Evolutionary conservation across 2,113 vertebrate species (phyloP), one percentile per base, ranked within the genome.

Genomic region (Muscicapa adusta): DNA sequence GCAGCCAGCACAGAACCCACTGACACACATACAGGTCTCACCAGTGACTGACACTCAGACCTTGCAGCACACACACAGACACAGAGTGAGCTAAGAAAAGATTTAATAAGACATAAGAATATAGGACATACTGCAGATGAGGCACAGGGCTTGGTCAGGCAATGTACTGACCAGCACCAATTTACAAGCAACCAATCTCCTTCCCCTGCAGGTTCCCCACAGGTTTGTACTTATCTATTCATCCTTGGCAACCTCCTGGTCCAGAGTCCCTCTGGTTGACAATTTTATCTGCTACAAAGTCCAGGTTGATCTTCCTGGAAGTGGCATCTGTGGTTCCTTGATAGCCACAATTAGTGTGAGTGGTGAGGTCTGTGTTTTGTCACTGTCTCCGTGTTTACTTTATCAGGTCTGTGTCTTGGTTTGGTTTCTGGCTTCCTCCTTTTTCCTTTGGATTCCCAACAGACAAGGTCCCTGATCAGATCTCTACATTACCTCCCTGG

Each of bases 121-220:
- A 33, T 23, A 28, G 10, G 8, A 53, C 18, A 61, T 14, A 53
- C 33, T 51, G 22, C 11, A 26, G 24, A 60, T 18, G 13, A 60
- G 17, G 24, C 1, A 0, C 14, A 62, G 53, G 22, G 7, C 43
- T 77, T 20, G 9, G 16, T 65, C 74, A 81, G 74, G 40, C 18
- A 70, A 13, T 1, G 0, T 63, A 42, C 12, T 23, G 26, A 63
- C 18, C 31, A 47, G 50, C 8, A 11, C 10, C 9, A 4, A 80
- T 65, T 89, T 68, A 47, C 34, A 67, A 50, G 43, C 2, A 2
- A 36, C 12, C 38, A 14, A 8, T 17, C 14, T 42, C 31, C 10
- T 62, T 77, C 14, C 16, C 18, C 26, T n/a, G 10, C 10, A 67
- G 0, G 0, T 50, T 10, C 26, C 9, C 14, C 11, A 26, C 0